Base-by-base conservation (phyloP, 2,888 invertebrate species). In the Plusia festucae region DNA sequence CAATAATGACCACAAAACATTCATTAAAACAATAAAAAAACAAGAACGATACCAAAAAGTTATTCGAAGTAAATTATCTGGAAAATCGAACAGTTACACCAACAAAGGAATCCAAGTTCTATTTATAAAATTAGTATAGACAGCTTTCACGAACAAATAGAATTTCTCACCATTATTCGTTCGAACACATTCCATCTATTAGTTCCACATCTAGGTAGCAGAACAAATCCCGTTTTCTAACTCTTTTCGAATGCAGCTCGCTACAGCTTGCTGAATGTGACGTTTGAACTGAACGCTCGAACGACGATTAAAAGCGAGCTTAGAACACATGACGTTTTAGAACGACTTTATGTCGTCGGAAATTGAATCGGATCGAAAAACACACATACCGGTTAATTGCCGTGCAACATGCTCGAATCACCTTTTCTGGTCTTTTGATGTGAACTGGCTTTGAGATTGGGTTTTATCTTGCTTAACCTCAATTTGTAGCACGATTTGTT, bases 201-300 rank as follows among this genome's bases (percentile, higher is more conserved):
- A 70, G 56, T 70, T 65, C 44, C 55, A 80, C 60, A 77, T 79
- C 79, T 59, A 30, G 55, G 78, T 62, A 62, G 70, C 71, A 65
- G 74, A 70, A 68, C 65, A 73, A 73, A 75, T 77, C 71, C 66
- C 58, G 70, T 63, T 60, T 83, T 76, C 78, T 78, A 81, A 84
- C 84, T 86, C 85, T 85, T 82, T 86, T 78, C 73, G 75, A 86
- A 84, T 84, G 78, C 81, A 79, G 61, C 73, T 73, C 75, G 72
- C 76, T 78, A 71, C 71, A 79, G 78, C 69, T 76, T 64, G 68
- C 78, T 82, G 84, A 72, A 72, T 80, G 76, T 84, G 85, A 85
- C 83, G 78, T 80, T 81, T 79, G 81, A 83, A 79, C 82, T 75
- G 53, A 73, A 70, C 73, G 68, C 78, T 76, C 60, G 66, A 78